A percentile compares a stretch with the other conserved stretches of the same genome.
Evolutionary conservation across 1,140 invertebrate species (phyloP).

Genomic region (Periplaneta americana): DNA sequence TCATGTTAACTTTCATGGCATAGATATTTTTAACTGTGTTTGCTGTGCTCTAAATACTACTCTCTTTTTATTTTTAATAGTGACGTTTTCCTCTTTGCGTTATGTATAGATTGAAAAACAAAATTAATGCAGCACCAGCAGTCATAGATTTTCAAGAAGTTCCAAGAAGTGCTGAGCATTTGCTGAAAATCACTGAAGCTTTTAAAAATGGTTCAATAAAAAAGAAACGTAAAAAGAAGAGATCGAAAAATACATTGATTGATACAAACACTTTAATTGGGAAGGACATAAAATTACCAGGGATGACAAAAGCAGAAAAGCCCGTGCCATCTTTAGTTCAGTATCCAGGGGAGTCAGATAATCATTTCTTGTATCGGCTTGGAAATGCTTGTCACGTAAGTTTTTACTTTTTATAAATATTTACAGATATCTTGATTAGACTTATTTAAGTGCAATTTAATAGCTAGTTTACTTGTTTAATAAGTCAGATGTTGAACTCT

Average conservation of each 20-base stretch:
- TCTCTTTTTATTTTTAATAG: too few relatives aligned
- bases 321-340: slow-evolving; percentile 43
- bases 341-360: slow-evolving; percentile 36
- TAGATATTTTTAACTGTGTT: too few relatives aligned
- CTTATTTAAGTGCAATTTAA: too few relatives aligned
- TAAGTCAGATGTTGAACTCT: too few relatives aligned
- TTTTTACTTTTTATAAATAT: too few relatives aligned
- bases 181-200: slow-evolving; percentile 52
- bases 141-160: slow-evolving; percentile 58
- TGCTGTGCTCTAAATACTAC: too few relatives aligned
- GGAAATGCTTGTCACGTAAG: slow-evolving; percentile 32
- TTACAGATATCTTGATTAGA: too few relatives aligned
- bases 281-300: slow-evolving; percentile 16
- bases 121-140: slow-evolving; percentile 60
- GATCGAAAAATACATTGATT: slow-evolving; percentile 7
- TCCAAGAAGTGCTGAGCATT: slow-evolving; percentile 50
- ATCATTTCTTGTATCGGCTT: slow-evolving; percentile 43
- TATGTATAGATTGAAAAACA: slow-evolving; percentile 50
- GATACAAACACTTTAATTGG: slow-evolving; percentile 6
- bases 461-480: too few relatives aligned
- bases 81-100: neutral
- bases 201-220: slow-evolving; percentile 33
- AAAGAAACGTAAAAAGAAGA: slow-evolving; percentile 20
- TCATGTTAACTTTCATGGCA: too few relatives aligned
- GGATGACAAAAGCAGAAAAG: slow-evolving; percentile 39